These are phyloP conservation scores for Rhagoletis pomonella DNA, from an alignment of 1,140 invertebrate genomes.

Conservation along the genomic window DNA sequence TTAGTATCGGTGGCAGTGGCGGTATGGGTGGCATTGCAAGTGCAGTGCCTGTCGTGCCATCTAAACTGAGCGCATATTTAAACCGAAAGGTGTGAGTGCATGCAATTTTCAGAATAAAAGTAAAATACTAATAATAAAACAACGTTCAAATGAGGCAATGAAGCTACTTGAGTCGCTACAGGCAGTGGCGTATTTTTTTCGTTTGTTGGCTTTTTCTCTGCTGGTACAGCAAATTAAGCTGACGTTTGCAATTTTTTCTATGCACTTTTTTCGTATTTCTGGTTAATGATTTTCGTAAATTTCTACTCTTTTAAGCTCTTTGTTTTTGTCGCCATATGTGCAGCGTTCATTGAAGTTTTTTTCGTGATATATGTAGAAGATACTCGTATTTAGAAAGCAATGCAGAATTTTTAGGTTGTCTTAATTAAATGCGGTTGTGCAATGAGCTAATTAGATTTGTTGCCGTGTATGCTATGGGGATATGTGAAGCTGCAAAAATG, in stretches of 20 bases:
- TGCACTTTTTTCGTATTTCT: not conserved
- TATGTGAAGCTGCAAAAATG: not conserved
- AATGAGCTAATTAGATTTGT: conserved; percentile 47
- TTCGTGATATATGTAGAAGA: no score
- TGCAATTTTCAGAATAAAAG: conserved; percentile 40
- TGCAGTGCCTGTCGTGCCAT: not conserved
- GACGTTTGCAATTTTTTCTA: conserved; percentile 45
- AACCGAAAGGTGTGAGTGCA: not conserved
- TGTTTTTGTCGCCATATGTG: conserved; percentile 34
- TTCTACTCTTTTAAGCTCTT: conserved; percentile 15
- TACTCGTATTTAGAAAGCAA: not conserved
- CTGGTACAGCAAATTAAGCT: conserved; percentile 41
- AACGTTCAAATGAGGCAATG: conserved; percentile 45
- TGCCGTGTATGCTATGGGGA: not conserved
- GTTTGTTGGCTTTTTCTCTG: not conserved
- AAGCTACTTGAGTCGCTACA: conserved; percentile 49
- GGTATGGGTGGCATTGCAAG: conserved; percentile 10
- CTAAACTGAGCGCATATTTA: not conserved
- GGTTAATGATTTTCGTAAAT: conserved; percentile 45
- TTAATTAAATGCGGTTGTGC: conserved; percentile 50
- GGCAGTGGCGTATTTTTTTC: not conserved
- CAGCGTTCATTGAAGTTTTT: not conserved
- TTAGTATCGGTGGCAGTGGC: not conserved
- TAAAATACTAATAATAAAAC: conserved; percentile 41
- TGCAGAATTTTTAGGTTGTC: not conserved